Conservation (phyloP, 2,888 invertebrate genomes). For the Drosophila quinaria region DNA sequence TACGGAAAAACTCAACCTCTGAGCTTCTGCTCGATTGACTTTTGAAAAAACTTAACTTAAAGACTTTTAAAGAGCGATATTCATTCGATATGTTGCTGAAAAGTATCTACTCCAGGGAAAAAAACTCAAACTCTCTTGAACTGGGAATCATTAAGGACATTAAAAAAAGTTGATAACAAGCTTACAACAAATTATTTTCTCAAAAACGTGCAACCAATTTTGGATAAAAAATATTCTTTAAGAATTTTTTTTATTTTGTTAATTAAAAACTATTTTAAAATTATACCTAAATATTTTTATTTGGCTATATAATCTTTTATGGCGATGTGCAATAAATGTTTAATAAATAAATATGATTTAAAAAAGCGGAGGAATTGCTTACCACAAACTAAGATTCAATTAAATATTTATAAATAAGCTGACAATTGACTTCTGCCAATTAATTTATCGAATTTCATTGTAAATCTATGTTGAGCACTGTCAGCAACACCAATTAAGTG, state of each 20-base stretch:
- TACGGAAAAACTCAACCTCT: constrained; percentile 23
- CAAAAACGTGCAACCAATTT: neutral
- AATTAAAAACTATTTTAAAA: too few species aligned
- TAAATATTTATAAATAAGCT: neutral
- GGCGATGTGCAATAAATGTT: too few species aligned
- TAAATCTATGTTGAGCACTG: constrained; percentile 4
- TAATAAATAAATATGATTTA: too few species aligned
- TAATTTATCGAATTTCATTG: neutral
- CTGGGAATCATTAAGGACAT: neutral
- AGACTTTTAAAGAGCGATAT: constrained; percentile 53
- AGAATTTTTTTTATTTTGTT: neutral
- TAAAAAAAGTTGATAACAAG: neutral
- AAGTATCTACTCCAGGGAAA: neutral
- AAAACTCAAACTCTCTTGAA: constrained; percentile 3
- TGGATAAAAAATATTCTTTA: neutral
- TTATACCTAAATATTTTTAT: too few species aligned
- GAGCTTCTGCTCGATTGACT: constrained; percentile 58
- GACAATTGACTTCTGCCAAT: neutral
- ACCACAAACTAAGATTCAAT: neutral
- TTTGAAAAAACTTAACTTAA: constrained; percentile 55
- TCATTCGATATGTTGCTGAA: constrained; percentile 26
- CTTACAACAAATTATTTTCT: neutral
- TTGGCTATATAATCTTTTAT: too few species aligned
- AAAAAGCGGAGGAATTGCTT: neutral
- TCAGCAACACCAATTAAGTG: neutral